Evolutionary conservation across 2,888 invertebrate genomes (phyloP).

Genomic region (Automeris io): DNA sequence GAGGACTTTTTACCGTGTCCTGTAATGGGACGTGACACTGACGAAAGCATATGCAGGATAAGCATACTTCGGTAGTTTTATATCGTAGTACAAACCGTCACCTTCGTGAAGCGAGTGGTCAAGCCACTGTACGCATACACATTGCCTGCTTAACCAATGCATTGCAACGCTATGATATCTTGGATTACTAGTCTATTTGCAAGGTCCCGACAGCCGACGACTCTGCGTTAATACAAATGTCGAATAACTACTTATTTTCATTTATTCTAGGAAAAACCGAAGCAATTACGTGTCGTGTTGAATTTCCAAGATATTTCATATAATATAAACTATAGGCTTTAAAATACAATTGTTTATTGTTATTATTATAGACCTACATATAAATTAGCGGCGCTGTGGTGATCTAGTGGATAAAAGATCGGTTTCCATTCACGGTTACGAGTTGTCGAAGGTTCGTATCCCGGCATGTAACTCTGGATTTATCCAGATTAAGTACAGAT

Average conservation of each 20-base stretch:
- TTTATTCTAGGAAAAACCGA: slow-evolving; percentile 17
- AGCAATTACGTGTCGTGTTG: not conserved
- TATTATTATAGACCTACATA: too few relatives aligned
- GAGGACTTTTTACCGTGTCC: too few relatives aligned
- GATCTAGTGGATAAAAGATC: too few relatives aligned
- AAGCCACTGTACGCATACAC: slow-evolving; percentile 42
- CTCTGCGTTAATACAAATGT: slow-evolving; percentile 8
- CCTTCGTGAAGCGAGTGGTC: slow-evolving; percentile 31
- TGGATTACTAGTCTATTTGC: slow-evolving; percentile 48
- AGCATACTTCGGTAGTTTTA: not conserved
- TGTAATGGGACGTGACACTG: too few relatives aligned
- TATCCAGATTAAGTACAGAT: too few relatives aligned
- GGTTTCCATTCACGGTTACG: too few relatives aligned
- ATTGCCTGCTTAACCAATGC: slow-evolving; percentile 50
- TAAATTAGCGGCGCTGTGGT: too few relatives aligned
- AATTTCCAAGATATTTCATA: not conserved
- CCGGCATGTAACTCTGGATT: too few relatives aligned
- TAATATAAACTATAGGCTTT: too few relatives aligned
- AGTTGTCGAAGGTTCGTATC: too few relatives aligned
- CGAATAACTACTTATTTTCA: slow-evolving; percentile 23
- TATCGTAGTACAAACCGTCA: slow-evolving; percentile 26
- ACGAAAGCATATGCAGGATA: too few relatives aligned
- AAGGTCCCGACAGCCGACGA: slow-evolving; percentile 18
- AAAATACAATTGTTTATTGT: too few relatives aligned
- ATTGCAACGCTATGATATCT: slow-evolving; percentile 51